These are phyloP conservation scores for Malacosoma neustria DNA, from an alignment of 2,888 invertebrate species.

Conservation along the genomic window DNA sequence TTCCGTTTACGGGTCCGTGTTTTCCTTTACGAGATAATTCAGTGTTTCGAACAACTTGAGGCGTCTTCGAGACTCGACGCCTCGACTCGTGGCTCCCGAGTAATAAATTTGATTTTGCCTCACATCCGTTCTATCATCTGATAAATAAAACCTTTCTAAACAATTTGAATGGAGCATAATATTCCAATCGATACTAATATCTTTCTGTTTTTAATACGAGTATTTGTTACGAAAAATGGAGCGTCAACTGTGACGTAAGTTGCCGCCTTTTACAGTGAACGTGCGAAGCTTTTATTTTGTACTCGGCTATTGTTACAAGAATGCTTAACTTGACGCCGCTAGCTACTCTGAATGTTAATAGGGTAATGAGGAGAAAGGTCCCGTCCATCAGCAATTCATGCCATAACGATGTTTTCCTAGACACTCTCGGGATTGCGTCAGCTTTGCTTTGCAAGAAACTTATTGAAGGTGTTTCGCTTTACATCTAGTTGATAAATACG, in stretches of 20 bases:
- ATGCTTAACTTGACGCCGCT: constrained; percentile 49
- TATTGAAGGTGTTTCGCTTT: constrained; percentile 1
- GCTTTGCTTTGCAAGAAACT: constrained; percentile 16
- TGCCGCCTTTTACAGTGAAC: constrained; percentile 56
- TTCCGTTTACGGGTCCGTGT: neutral
- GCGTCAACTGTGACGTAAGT: neutral
- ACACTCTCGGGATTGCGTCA: constrained; percentile 33
- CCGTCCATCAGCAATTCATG: constrained; percentile 62
- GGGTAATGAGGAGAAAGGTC: constrained; percentile 46
- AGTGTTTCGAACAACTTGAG: constrained; percentile 27
- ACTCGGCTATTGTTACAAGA: constrained; percentile 59
- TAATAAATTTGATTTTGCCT: constrained; percentile 31
- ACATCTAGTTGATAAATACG: too few relatives aligned
- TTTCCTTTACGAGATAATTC: neutral
- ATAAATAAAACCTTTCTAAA: constrained; percentile 21
- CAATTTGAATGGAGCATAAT: constrained; percentile 15
- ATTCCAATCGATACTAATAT: constrained; percentile 6
- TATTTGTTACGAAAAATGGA: neutral
- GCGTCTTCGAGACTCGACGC: constrained; percentile 15
- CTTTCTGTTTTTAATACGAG: neutral
- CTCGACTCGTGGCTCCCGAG: constrained; percentile 13
- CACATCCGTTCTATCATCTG: constrained; percentile 23
- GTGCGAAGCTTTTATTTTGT: constrained; percentile 68
- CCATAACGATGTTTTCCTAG: constrained; percentile 45
- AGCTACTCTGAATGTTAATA: constrained; percentile 64